Conservation (phyloP, 2,797 vertebrate species). For the Pangasius macronema region DNA sequence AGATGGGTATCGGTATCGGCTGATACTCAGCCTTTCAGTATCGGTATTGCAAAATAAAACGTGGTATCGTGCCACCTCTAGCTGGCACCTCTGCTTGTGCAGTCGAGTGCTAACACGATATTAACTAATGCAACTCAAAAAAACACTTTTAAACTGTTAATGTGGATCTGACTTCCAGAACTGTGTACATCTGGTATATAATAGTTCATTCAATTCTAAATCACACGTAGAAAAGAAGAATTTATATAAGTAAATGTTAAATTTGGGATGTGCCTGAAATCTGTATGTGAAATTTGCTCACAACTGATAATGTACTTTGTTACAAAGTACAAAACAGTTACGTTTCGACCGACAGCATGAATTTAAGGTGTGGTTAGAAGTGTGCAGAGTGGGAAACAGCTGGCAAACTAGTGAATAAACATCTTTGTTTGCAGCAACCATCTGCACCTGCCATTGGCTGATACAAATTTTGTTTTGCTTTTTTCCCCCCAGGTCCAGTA, state of each 20-base stretch:
- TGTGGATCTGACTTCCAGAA: background rate
- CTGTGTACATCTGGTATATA: background rate
- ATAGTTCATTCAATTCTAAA: background rate
- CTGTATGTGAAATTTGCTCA: background rate
- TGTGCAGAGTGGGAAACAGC: background rate
- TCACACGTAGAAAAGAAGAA: background rate
- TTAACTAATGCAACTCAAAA: background rate
- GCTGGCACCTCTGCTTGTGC: background rate
- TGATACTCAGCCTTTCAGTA: background rate
- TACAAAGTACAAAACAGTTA: background rate
- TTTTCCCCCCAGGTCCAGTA: background rate
- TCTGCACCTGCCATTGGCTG: background rate
- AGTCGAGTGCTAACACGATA: background rate
- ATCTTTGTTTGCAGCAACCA: conserved; percentile 16
- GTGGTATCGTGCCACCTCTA: background rate
- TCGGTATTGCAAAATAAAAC: background rate
- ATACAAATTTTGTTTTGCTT: background rate
- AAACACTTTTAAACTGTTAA: background rate
- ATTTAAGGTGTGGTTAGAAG: background rate
- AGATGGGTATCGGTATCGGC: background rate
- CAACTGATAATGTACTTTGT: background rate
- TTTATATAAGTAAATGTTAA: background rate
- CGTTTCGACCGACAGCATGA: background rate
- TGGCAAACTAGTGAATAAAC: background rate
- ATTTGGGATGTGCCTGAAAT: background rate